phyloP scores from a whole-genome alignment of 2,888 invertebrate species.

The Cataglyphis rosenhaueri region DNA sequence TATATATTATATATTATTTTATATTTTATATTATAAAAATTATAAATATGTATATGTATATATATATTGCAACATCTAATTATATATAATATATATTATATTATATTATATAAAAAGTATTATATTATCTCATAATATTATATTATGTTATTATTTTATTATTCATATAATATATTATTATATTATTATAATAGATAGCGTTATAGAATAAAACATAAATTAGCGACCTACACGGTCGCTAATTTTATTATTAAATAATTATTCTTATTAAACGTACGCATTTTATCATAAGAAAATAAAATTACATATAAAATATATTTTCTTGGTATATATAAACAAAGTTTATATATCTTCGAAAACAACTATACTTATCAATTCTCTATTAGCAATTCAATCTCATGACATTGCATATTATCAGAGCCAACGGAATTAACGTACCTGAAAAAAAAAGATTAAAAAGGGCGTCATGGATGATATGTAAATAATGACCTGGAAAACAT shows the following conservation, averaged over 20 bases:
- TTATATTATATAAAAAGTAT: too few species aligned
- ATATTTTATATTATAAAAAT: conserved; percentile 5
- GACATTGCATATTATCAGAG: conserved; percentile 21
- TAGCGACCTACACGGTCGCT: too few species aligned
- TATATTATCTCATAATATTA: too few species aligned
- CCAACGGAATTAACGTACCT: conserved; percentile 24
- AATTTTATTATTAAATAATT: not conserved
- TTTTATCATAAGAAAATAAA: not conserved
- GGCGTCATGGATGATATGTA: conserved; percentile 29
- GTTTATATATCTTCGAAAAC: not conserved
- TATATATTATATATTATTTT: not conserved
- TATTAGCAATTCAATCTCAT: conserved; percentile 40
- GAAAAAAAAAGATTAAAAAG: conserved; percentile 14
- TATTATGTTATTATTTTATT: not conserved
- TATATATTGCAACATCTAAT: not conserved
- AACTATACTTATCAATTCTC: conserved; percentile 61
- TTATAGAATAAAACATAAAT: not conserved
- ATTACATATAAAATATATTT: not conserved
- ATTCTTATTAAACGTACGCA: too few species aligned
- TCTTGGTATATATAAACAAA: not conserved
- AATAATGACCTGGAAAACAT: conserved; percentile 33
- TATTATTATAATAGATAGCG: not conserved
- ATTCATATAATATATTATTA: not conserved
- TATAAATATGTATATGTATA: not conserved
- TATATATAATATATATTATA: not conserved